Evolutionary conservation across 2,888 invertebrate genomes (phyloP), one percentile per base, ranked within the genome.

Genomic region (Ctenicera cuprea): DNA sequence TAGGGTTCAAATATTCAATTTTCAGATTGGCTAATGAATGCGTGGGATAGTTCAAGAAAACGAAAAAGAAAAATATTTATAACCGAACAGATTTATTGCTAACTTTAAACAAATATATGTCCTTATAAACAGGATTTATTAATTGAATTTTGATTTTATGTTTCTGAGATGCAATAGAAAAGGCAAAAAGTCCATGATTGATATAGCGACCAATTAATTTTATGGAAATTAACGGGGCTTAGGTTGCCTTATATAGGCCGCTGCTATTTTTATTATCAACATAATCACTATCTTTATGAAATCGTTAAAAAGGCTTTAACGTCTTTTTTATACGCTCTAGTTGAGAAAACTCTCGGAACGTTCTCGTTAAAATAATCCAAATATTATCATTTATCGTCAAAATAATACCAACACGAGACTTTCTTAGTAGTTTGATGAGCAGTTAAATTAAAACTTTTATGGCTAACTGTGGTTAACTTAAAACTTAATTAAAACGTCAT

Each of bases 61-160:
- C 7, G n/a, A 20, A 38, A 43, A 41, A 20, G 41, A 61, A 38
- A n/a, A 45, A 43, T n/a, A 26, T 62, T 22, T 45, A 45, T 45
- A 3, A 30, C 62, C n/a, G 5, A 3, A n/a, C 30, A 26, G 62
- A 62, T 62, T 62, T 62, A 62, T 45, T 11, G 16, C 26, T 26
- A 45, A 9, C 30, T 62, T 41, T 62, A 43, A 45, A 62, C 45
- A 62, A 62, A 62, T 59, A 59, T 37, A 62, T 45, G 62, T 62
- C 62, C 43, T 57, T 54, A 64, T 71, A 71, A 70, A 70, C 52
- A 54, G 30, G 70, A 57, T 71, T 71, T 64, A 71, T 71, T 71
- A 65, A 70, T 70, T 70, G 62, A 70, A 64, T 64, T 57, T 65
- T 65, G 52, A 71, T 70, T 71, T 64, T 65, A 65, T 65, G 50